Conservation (phyloP, 2,797 vertebrate species). For the Semaprochilodus insignis region DNA sequence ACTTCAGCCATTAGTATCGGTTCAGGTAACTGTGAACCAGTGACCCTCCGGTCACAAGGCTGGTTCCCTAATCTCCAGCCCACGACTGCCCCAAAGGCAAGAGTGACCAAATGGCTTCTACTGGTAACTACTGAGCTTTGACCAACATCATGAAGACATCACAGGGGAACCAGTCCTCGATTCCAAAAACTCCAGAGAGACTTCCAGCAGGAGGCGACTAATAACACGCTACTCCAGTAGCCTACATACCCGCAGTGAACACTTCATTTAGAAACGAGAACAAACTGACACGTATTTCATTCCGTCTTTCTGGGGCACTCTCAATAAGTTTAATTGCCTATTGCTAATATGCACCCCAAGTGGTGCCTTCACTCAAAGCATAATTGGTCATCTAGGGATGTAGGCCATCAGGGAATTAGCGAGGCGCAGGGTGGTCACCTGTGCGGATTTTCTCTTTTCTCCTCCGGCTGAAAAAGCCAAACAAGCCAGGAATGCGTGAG, state of each 20-base stretch:
- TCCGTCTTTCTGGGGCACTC: conserved; percentile 19
- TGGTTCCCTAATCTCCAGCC: no score
- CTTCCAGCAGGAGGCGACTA: background rate
- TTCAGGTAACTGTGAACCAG: no score
- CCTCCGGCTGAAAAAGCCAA: conserved; percentile 11
- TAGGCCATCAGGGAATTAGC: conserved; percentile 5
- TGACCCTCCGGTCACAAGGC: no score
- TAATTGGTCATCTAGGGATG: background rate
- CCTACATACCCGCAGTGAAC: conserved; percentile 20
- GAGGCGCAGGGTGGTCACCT: conserved; percentile 2
- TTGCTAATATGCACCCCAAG: background rate
- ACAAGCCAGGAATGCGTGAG: conserved; percentile 27
- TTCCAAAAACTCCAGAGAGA: background rate
- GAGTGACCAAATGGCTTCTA: background rate
- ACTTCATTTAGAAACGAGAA: conserved; percentile 41
- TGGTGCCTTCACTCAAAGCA: background rate
- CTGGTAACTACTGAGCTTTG: background rate
- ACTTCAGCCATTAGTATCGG: no score
- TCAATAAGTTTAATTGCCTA: conserved; percentile 13
- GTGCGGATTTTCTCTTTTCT: background rate
- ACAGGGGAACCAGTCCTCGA: conserved; percentile 2
- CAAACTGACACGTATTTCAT: conserved; percentile 20
- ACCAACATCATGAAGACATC: background rate
- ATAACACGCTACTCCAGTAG: conserved; percentile 34
- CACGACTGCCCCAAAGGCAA: no score